Percentiles rank a stretch among this genome's conserved stretches.
These are phyloP conservation scores for Scleropages formosus DNA, from an alignment of 2,797 vertebrate species.

Conservation along the genomic window DNA sequence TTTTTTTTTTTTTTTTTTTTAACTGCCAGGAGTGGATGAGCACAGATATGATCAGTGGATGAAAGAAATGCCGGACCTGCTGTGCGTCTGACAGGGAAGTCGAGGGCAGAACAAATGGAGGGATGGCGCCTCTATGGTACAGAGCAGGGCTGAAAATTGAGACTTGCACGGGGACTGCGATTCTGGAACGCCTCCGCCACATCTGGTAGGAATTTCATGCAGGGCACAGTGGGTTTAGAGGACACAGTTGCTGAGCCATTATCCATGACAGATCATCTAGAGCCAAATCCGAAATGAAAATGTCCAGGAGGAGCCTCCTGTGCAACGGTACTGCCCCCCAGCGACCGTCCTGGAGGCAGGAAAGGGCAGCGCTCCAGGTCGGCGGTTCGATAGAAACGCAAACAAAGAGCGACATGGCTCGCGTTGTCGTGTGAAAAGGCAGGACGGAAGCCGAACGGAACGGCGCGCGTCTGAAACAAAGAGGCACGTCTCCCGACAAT, in stretches of 20 bases:
- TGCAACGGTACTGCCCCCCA: not conserved
- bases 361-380: too few species aligned
- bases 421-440: not conserved
- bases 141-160: not conserved
- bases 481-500: not conserved
- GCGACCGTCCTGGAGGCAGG: not conserved
- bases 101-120: constrained; percentile 6
- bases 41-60: not conserved
- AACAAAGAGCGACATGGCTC: too few species aligned
- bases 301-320: not conserved
- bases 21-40: too few species aligned
- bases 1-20: too few species aligned
- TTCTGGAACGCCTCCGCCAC: constrained; percentile 25
- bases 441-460: not conserved
- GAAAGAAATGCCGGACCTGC: not conserved
- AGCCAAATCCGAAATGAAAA: not conserved
- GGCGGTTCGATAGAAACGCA: not conserved
- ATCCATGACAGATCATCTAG: not conserved
- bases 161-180: not conserved
- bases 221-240: constrained; percentile 11
- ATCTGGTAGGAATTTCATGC: constrained; percentile 30
- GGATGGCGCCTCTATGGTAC: not conserved
- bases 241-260: constrained; percentile 16
- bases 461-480: constrained; percentile 3
- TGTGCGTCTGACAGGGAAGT: not conserved